A percentile compares a stretch with the other conserved stretches of the same genome.
Evolutionary conservation across 2,113 vertebrate genomes (phyloP).

Genomic region (Cyprinodon brontotheroides): DNA sequence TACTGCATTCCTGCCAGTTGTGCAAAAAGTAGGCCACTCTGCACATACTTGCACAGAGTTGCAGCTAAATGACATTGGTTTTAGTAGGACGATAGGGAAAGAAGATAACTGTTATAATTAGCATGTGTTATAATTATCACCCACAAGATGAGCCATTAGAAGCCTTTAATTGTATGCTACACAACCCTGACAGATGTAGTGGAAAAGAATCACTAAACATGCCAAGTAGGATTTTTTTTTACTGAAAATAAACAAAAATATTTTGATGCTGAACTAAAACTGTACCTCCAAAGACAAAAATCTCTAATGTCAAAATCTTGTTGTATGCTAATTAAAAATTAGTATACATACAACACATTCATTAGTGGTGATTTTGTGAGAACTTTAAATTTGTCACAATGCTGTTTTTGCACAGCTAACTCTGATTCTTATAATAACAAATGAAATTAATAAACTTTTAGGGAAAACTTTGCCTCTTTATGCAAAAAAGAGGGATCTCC

Average conservation of each 20-base stretch:
- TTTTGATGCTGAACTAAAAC: not conserved
- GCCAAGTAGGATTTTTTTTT: not conserved
- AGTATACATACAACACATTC: not conserved
- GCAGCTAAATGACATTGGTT: slow-evolving; percentile 74
- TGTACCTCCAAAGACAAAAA: not conserved
- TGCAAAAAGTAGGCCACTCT: slow-evolving; percentile 64
- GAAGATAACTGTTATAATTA: slow-evolving; percentile 76
- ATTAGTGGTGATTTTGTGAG: not conserved
- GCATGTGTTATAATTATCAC: slow-evolving; percentile 73
- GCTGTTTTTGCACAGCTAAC: not conserved
- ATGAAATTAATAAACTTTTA: not conserved
- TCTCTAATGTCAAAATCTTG: not conserved
- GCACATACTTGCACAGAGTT: slow-evolving; percentile 47
- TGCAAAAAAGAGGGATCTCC: not conserved
- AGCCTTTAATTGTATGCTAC: slow-evolving; percentile 59
- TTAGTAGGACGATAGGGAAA: slow-evolving; percentile 73
- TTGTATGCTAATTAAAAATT: not conserved
- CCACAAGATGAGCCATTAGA: slow-evolving; percentile 63
- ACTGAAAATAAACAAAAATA: not conserved
- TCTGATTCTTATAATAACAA: not conserved
- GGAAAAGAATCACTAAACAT: slow-evolving; percentile 6
- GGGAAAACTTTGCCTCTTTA: not conserved
- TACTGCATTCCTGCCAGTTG: slow-evolving; percentile 29
- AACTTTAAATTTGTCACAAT: not conserved
- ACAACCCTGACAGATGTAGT: slow-evolving; percentile 51